phyloP scores from a whole-genome alignment of 2,888 invertebrate genomes.

The Beris chalybata region DNA sequence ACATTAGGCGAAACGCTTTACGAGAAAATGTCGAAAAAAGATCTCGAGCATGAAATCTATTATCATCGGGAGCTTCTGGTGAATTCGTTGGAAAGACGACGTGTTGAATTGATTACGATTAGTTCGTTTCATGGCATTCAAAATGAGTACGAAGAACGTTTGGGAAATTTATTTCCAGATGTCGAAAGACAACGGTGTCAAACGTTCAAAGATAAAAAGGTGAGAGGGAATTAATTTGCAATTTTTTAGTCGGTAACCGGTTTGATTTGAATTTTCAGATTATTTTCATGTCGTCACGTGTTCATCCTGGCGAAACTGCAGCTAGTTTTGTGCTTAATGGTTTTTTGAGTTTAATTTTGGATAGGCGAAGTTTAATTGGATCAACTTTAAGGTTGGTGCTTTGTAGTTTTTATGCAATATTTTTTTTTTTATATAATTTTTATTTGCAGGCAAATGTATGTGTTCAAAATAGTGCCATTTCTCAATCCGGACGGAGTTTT shows the following conservation, averaged over 20 bases:
- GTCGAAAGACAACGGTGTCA: conserved; percentile 66
- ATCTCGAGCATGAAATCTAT: conserved; percentile 70
- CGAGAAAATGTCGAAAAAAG: conserved; percentile 29
- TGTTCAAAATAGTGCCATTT: conserved; percentile 89
- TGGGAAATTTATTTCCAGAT: conserved; percentile 75
- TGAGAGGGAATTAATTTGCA: conserved; percentile 46
- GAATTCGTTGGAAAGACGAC: conserved; percentile 74
- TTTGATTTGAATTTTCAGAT: conserved; percentile 59
- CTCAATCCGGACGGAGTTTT: conserved; percentile 90
- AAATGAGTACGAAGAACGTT: conserved; percentile 69
- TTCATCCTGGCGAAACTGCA: conserved; percentile 92
- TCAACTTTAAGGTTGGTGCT: conserved; percentile 62
- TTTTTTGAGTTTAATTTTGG: conserved; percentile 76
- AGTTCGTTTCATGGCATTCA: conserved; percentile 78
- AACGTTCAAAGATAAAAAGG: conserved; percentile 78
- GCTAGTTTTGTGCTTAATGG: conserved; percentile 90
- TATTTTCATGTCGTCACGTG: conserved; percentile 83
- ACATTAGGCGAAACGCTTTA: conserved; percentile 15
- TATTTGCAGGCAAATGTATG: conserved; percentile 62
- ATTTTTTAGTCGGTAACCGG: conserved; percentile 6
- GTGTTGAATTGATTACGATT: conserved; percentile 82
- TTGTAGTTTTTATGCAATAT: background rate
- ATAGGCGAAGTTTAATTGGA: conserved; percentile 74
- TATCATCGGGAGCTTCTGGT: conserved; percentile 81
- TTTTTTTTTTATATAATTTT: conserved; percentile 1